Evolutionary conservation across 35 echinoderm and acorn worm species (phyloP), one percentile per base, ranked within the genome.

Genomic region (Holothuria glaberrima): DNA sequence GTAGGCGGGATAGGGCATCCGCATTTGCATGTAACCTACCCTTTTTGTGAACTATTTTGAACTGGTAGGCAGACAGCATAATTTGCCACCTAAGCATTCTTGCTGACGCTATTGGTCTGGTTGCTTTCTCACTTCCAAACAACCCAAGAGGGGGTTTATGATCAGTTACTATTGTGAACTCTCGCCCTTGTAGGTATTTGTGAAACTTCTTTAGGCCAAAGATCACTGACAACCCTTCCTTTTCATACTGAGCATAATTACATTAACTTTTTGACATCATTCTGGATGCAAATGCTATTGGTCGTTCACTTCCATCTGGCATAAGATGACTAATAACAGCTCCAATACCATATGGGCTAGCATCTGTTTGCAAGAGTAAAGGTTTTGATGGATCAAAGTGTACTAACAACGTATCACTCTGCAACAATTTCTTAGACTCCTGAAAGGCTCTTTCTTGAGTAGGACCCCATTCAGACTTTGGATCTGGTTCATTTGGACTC

Each of bases 211-310:
- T 88, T 31, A 94, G 48, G 32, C 93, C 89, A 75, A 80, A 91
- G 5, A 94, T 88, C 56, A 91, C 79, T 17, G 89, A 46, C 6
- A 94, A 73, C 45, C 46, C 89, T 83, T 94, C 89, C 54, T 89
- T 91, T 24, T 92, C 90, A 57, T 46, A 92, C 70, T 92, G 94
- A 9, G 94, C 86, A 79, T 92, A 95, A 59, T 95, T 95, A 26
- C 67, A 4, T 67, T 95, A 90, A 61, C 85, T 82, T 28, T 61
- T 30, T 6, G 77, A 68, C 7, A 92, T 35, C 17, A 78, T 85
- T 25, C 94, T 59, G 7, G 94, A 95, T 24, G 94, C 90, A 46
- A 84, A 92, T 48, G 90, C 48, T 27, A 82, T 58, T 63, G 18
- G 90, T 78, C 12, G 68, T 52, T 59, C 88, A 59, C 4, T 96